Evolutionary conservation across 1,140 invertebrate genomes (phyloP).

Genomic region (Caenorhabditis brenneri): DNA sequence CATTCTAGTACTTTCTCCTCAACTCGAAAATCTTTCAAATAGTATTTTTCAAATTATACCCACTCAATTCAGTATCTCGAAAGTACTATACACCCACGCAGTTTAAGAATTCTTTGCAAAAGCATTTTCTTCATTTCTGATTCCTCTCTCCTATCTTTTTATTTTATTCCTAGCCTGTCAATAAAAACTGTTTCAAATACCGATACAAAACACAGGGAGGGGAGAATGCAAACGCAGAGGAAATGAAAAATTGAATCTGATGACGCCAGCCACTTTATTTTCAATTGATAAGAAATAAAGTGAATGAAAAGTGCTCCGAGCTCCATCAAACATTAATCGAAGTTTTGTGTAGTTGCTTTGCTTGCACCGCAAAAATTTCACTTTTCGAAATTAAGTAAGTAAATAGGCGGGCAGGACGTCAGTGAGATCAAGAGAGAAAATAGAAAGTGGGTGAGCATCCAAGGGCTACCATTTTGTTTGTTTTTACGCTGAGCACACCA

Average conservation of each 20-base stretch:
- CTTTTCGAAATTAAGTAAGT: constrained; percentile 38
- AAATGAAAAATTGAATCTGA: not conserved
- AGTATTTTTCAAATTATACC: not conserved
- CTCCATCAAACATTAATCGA: constrained; percentile 15
- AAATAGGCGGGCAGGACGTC: not conserved
- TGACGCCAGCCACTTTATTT: constrained; percentile 15
- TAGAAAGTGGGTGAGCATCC: not conserved
- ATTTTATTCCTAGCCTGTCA: constrained; percentile 16
- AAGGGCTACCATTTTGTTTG: constrained; percentile 36
- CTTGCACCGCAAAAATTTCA: not conserved
- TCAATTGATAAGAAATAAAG: constrained; percentile 26
- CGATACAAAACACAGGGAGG: constrained; percentile 20
- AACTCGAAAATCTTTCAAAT: constrained; percentile 9
- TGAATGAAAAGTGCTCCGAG: not conserved
- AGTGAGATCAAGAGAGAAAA: not conserved
- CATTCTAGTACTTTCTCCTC: not conserved
- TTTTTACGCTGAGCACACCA: constrained; percentile 31
- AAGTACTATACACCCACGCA: not conserved
- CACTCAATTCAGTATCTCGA: not conserved
- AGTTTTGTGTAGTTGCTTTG: constrained; percentile 5
- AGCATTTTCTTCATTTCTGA: not conserved
- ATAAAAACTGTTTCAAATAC: constrained; percentile 22
- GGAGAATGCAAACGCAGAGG: not conserved
- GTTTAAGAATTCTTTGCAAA: not conserved
- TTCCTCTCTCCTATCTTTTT: not conserved